phyloP scores from a whole-genome alignment of 1,140 invertebrate genomes.

The Marisa cornuarietis region DNA sequence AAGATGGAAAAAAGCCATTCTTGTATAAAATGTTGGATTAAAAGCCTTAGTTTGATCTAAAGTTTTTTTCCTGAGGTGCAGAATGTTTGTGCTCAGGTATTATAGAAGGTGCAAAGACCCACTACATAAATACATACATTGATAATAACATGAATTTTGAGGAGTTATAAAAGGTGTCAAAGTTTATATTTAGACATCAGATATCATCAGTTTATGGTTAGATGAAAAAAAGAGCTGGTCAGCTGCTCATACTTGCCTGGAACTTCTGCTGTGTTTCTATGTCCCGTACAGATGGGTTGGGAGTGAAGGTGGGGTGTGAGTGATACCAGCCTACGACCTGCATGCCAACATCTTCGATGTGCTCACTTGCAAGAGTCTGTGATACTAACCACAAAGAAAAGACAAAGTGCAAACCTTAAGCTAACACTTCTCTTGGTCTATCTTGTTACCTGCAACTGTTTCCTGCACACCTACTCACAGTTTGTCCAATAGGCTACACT shows the following conservation, averaged over 20 bases:
- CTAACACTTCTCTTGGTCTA: no score
- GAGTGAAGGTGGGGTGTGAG: conserved; percentile 89
- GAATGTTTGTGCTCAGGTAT: background rate
- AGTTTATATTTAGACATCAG: background rate
- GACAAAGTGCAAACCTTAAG: no score
- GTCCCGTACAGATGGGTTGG: conserved; percentile 88
- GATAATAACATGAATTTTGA: no score
- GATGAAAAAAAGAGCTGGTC: no score
- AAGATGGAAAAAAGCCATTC: conserved; percentile 20
- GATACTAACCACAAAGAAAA: conserved; percentile 64
- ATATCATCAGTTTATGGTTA: background rate
- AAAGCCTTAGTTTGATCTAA: background rate
- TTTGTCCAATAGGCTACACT: no score
- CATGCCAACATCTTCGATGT: conserved; percentile 66
- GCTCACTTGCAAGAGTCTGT: conserved; percentile 70
- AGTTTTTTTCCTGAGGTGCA: background rate
- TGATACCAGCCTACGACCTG: conserved; percentile 95
- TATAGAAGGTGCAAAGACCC: no score
- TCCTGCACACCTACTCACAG: no score
- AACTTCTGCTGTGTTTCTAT: conserved; percentile 72
- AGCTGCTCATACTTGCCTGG: conserved; percentile 44
- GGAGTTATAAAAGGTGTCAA: background rate
- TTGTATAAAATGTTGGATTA: background rate
- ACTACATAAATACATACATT: no score
- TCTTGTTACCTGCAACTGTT: no score